phyloP scores from a whole-genome alignment of 2,888 invertebrate genomes.

The Stenotaenia linearis region DNA sequence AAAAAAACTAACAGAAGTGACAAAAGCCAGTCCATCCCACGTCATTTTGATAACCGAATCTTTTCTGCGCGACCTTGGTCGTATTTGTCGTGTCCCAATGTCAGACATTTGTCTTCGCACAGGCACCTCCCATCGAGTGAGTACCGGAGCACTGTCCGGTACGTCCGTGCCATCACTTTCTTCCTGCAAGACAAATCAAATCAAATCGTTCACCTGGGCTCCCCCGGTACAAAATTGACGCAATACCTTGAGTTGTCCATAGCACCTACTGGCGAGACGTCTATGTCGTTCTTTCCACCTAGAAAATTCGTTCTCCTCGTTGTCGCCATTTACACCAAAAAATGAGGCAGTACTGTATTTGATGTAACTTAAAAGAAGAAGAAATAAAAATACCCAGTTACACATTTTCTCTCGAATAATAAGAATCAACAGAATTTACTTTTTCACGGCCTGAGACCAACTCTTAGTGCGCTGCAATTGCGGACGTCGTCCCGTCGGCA shows the following conservation, averaged over 20 bases:
- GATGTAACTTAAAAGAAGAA: constrained; percentile 56
- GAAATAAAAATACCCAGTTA: too few relatives aligned
- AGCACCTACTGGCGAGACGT: constrained; percentile 67
- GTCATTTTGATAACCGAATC: constrained; percentile 79
- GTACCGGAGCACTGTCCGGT: neutral
- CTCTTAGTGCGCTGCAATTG: constrained; percentile 29
- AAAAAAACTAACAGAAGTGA: constrained; percentile 56
- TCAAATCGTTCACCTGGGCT: neutral
- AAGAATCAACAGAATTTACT: constrained; percentile 28
- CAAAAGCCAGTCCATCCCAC: constrained; percentile 69
- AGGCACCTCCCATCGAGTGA: neutral
- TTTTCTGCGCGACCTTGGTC: constrained; percentile 39
- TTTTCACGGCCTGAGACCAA: constrained; percentile 35
- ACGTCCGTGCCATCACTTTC: neutral
- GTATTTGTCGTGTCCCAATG: neutral
- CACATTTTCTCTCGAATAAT: too few relatives aligned
- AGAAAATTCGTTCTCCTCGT: constrained; percentile 45
- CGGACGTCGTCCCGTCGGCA: constrained; percentile 13
- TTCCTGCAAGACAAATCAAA: neutral
- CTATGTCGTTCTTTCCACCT: constrained; percentile 74
- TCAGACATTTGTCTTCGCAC: neutral
- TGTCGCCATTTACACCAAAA: constrained; percentile 64
- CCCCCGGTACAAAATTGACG: neutral
- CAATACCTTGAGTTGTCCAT: constrained; percentile 51
- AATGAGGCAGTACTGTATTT: constrained; percentile 75